Conservation (phyloP, 2,888 invertebrate genomes). For the Seira musarum region DNA sequence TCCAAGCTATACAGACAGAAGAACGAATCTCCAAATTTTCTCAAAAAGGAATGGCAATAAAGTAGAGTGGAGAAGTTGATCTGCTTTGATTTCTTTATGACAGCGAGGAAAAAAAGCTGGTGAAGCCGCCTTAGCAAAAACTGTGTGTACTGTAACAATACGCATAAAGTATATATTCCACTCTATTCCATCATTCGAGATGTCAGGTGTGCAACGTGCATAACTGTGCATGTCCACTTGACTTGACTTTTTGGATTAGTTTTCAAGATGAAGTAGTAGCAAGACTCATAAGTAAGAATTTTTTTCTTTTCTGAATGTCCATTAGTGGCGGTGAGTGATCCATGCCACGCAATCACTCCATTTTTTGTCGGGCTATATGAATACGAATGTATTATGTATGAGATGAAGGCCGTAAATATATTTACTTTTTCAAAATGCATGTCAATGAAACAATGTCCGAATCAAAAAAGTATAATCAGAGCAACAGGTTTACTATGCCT, state of each 20-base stretch:
- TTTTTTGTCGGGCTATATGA: not conserved
- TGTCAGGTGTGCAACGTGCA: not conserved
- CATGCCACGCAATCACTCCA: not conserved
- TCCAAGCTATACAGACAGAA: constrained; percentile 38
- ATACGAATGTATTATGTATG: too few species aligned
- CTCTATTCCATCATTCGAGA: not conserved
- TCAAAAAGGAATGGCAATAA: constrained; percentile 61
- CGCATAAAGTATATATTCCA: too few species aligned
- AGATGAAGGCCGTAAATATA: too few species aligned
- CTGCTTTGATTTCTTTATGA: constrained; percentile 61
- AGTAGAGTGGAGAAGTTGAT: constrained; percentile 61
- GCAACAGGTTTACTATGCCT: not conserved
- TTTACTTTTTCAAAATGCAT: not conserved
- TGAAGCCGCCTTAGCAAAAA: not conserved
- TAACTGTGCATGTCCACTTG: not conserved
- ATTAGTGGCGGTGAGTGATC: not conserved
- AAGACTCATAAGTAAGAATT: not conserved
- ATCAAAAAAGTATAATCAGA: not conserved
- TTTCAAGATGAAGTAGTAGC: not conserved
- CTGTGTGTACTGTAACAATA: not conserved
- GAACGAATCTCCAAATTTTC: constrained; percentile 50
- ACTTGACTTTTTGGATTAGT: not conserved
- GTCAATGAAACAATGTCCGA: not conserved
- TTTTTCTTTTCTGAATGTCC: not conserved
- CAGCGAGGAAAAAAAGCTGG: constrained; percentile 27